These are phyloP conservation scores for Drusus annulatus DNA, from an alignment of 1,140 invertebrate species.

Conservation along the genomic window DNA sequence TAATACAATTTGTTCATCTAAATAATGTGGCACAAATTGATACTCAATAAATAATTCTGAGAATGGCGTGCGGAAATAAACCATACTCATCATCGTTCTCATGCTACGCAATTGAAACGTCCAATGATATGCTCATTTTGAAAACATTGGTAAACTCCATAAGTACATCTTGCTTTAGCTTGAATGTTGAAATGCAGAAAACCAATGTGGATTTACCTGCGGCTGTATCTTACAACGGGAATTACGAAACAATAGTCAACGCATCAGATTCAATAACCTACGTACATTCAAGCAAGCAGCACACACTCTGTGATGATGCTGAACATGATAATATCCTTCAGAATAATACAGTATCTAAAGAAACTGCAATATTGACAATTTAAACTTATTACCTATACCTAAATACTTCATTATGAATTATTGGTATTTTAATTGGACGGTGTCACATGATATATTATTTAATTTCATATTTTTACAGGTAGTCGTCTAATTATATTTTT, in stretches of 20 bases:
- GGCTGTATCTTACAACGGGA: not conserved
- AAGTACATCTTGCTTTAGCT: conserved; percentile 46
- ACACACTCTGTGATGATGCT: no score
- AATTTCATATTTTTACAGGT: conserved; percentile 46
- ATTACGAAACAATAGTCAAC: conserved; percentile 1
- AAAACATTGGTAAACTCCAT: conserved; percentile 44
- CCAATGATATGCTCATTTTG: conserved; percentile 38
- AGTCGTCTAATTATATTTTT: conserved; percentile 29
- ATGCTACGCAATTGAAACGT: not conserved
- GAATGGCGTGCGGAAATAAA: not conserved
- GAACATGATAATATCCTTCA: not conserved
- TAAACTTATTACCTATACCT: conserved; percentile 44
- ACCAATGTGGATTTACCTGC: not conserved
- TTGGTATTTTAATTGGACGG: conserved; percentile 59
- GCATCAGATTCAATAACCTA: not conserved
- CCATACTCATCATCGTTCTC: not conserved
- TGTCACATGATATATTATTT: conserved; percentile 57
- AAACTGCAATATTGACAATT: conserved; percentile 41
- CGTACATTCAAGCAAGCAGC: not conserved
- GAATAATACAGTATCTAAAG: not conserved
- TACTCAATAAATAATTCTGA: not conserved
- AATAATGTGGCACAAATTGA: conserved; percentile 25
- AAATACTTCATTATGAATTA: conserved; percentile 52
- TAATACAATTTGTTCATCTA: conserved; percentile 14
- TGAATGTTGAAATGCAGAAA: conserved; percentile 9